Conservation (phyloP, 1,140 invertebrate species). For the Ooceraea biroi region DNA sequence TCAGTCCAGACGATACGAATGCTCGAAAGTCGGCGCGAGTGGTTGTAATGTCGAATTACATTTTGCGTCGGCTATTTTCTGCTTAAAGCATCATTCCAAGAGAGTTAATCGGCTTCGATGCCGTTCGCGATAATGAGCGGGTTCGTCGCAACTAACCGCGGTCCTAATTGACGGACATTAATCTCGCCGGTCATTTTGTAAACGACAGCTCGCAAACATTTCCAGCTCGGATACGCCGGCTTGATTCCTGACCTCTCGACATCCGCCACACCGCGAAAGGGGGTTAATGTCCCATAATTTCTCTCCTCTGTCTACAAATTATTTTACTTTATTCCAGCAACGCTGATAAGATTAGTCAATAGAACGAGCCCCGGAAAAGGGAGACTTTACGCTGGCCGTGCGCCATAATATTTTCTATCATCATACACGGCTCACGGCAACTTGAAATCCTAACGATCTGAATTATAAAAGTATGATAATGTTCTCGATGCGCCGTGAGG, state of each 20-base stretch:
- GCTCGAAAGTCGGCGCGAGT: neutral
- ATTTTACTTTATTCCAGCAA: conserved; percentile 47
- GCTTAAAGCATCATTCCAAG: too few relatives aligned
- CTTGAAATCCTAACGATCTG: conserved; percentile 32
- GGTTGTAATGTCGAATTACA: neutral
- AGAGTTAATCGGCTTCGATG: conserved; percentile 12
- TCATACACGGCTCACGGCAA: neutral
- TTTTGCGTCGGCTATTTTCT: neutral
- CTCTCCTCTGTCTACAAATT: conserved; percentile 21
- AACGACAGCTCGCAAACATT: conserved; percentile 37
- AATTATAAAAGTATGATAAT: conserved; percentile 60
- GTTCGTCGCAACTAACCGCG: conserved; percentile 1
- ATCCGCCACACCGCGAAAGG: conserved; percentile 10
- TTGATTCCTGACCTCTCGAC: conserved; percentile 25
- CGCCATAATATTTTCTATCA: conserved; percentile 37
- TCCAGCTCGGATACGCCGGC: neutral
- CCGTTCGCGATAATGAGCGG: neutral
- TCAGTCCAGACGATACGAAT: neutral
- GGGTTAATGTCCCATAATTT: conserved; percentile 53
- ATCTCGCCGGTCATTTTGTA: conserved; percentile 29
- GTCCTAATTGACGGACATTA: conserved; percentile 2
- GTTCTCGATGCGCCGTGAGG: neutral
- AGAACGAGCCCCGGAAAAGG: conserved; percentile 4
- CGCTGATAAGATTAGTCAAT: conserved; percentile 56
- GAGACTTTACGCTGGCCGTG: conserved; percentile 20